Conservation (phyloP, 2,797 vertebrate species). For the Rachycentron canadum region DNA sequence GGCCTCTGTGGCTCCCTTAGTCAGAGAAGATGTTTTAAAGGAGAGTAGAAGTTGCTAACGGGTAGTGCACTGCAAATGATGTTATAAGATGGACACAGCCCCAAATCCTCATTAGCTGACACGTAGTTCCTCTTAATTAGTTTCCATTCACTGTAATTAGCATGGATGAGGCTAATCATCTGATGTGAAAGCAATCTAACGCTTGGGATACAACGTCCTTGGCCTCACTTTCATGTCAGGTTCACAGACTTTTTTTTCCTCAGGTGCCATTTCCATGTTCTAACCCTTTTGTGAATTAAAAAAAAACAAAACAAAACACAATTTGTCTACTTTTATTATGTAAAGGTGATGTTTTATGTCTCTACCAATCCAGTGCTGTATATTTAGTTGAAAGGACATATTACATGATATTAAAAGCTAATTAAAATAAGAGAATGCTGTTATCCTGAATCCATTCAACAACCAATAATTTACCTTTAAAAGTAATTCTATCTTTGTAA, state of each 20-base stretch:
- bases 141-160: slow-evolving; percentile 98
- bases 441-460: slow-evolving; percentile 1
- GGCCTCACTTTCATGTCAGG: slow-evolving; percentile 91
- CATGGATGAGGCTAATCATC: slow-evolving; percentile 96
- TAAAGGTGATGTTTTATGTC: slow-evolving; percentile 15
- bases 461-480: slow-evolving; percentile 9
- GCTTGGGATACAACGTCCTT: slow-evolving; percentile 94
- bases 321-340: slow-evolving; percentile 36
- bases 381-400: background rate
- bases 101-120: slow-evolving; percentile 96
- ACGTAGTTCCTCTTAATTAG: slow-evolving; percentile 98
- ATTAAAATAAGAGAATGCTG: background rate
- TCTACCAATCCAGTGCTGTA: slow-evolving; percentile 10
- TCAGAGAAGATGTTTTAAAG: slow-evolving; percentile 56
- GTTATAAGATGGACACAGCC: slow-evolving; percentile 90
- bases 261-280: slow-evolving; percentile 64
- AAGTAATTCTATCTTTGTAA: slow-evolving; percentile 11
- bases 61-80: slow-evolving; percentile 84
- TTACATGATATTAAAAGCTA: background rate
- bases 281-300: slow-evolving; percentile 62
- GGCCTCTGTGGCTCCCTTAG: slow-evolving; percentile 26
- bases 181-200: slow-evolving; percentile 97
- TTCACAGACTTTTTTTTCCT: slow-evolving; percentile 82
- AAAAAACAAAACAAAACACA: too few species aligned
- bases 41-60: slow-evolving; percentile 58